Percentiles rank a stretch among this genome's conserved stretches.
Evolutionary conservation across 2,113 vertebrate genomes (phyloP).

Genomic region (Empidonax alnorum): DNA sequence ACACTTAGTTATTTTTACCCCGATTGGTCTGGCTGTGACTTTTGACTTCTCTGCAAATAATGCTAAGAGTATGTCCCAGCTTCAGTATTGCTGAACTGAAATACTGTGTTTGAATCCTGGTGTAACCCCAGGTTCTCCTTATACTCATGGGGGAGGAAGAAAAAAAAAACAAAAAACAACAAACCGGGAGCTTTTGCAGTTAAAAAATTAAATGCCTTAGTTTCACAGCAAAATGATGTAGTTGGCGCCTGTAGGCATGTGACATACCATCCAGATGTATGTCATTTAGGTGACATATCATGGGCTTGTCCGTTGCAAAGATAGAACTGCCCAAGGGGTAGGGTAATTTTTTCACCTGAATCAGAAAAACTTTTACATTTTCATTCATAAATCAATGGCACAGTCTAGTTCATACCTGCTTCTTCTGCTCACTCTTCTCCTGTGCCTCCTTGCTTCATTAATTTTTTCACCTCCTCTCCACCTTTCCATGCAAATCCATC

Average conservation of each 20-base stretch:
- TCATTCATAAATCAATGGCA: conserved; percentile 22
- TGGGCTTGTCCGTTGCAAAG: background rate
- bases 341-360: conserved; percentile 17
- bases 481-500: background rate
- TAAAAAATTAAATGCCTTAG: background rate
- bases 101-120: background rate
- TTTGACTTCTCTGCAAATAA: background rate
- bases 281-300: background rate
- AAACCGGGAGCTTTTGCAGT: background rate
- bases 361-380: background rate
- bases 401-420: background rate
- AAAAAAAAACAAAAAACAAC: background rate
- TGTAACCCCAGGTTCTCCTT: background rate
- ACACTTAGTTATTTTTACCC: background rate
- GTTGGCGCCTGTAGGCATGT: background rate
- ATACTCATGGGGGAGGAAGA: background rate
- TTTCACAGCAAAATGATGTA: background rate
- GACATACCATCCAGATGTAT: background rate
- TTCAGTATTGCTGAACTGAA: background rate
- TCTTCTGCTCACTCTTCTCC: background rate
- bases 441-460: background rate
- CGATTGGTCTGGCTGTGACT: background rate
- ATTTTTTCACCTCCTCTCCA: background rate
- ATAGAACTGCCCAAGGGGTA: background rate
- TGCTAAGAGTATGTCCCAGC: background rate